phyloP scores from a whole-genome alignment of 2,888 invertebrate species.

The Chloroclystis v-ata region DNA sequence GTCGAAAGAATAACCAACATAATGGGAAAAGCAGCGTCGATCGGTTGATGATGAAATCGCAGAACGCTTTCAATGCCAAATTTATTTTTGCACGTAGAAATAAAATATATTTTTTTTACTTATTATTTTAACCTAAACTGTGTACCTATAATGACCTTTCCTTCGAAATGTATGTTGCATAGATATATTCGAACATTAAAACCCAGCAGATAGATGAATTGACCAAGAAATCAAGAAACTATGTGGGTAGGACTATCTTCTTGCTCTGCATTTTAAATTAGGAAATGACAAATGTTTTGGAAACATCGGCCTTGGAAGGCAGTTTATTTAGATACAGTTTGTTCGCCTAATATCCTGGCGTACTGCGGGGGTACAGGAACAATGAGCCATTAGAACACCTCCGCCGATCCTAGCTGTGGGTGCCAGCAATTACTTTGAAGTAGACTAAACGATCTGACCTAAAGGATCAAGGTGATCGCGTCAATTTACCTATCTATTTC shows the following conservation, averaged over 20 bases:
- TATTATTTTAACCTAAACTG: no score
- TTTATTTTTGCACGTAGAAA: no score
- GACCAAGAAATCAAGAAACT: no score
- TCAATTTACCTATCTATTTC: conserved; percentile 14
- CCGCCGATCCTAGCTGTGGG: conserved; percentile 49
- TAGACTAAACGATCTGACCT: conserved; percentile 58
- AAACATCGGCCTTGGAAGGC: conserved; percentile 35
- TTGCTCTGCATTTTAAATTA: background rate
- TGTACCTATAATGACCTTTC: no score
- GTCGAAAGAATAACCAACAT: background rate
- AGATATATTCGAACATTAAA: no score
- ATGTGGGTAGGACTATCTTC: no score
- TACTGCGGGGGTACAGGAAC: conserved; percentile 48
- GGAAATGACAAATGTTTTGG: conserved; percentile 1
- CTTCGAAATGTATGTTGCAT: no score
- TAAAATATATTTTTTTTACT: no score
- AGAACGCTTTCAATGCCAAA: no score
- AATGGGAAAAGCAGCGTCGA: no score
- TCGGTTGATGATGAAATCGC: no score
- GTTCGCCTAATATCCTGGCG: conserved; percentile 39
- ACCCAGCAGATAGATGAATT: no score
- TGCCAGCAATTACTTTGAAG: conserved; percentile 42
- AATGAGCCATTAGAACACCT: conserved; percentile 56
- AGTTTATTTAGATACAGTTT: conserved; percentile 33
- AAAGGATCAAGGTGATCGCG: conserved; percentile 43